These are phyloP conservation scores for Charadrius vociferus DNA, from an alignment of 2,113 vertebrate genomes.

Conservation along the genomic window DNA sequence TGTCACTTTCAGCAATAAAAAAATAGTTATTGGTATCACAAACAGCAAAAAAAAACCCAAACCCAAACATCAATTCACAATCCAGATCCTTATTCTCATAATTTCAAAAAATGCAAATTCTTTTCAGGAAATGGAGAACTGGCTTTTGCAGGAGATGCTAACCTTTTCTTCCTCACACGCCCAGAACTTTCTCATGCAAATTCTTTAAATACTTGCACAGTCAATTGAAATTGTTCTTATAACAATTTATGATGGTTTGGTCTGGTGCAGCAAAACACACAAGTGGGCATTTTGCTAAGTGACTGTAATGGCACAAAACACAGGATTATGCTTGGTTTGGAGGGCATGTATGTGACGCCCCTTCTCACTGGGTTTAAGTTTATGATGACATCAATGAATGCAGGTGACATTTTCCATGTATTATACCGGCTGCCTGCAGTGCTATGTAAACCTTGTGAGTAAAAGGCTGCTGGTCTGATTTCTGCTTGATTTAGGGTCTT, in stretches of 20 bases:
- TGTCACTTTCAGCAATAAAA: neutral
- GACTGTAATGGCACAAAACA: neutral
- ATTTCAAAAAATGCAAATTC: neutral
- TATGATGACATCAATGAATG: neutral
- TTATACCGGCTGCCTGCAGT: neutral
- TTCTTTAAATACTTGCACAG: neutral
- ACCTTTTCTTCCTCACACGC: neutral
- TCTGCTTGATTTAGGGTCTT: neutral
- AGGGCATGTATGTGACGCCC: neutral
- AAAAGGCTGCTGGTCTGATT: neutral
- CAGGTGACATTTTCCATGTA: neutral
- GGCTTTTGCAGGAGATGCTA: neutral
- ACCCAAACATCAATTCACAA: neutral
- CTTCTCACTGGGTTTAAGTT: neutral
- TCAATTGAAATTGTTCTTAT: neutral
- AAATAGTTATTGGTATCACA: neutral
- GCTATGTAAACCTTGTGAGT: neutral
- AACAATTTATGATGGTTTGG: neutral
- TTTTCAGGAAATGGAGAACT: neutral
- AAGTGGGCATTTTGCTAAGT: neutral
- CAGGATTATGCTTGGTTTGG: neutral
- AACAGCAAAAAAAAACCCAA: neutral
- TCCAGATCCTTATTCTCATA: neutral
- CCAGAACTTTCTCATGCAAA: neutral
- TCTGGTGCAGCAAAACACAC: neutral